These are phyloP conservation scores for Maconellicoccus hirsutus DNA, from an alignment of 1,140 invertebrate species.

Conservation along the genomic window DNA sequence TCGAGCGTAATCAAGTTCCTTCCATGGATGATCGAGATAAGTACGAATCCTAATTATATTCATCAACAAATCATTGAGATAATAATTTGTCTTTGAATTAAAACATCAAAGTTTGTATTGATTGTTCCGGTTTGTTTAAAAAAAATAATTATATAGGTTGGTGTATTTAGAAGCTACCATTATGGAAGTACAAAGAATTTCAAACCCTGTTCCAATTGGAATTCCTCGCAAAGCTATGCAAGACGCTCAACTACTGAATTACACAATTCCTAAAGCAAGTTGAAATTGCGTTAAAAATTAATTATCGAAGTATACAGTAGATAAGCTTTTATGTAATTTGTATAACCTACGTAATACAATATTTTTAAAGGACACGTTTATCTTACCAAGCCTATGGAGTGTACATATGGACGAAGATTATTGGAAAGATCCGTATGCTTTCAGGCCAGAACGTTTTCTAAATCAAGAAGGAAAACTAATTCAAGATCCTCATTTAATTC, in stretches of 20 bases:
- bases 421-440: slow-evolving; percentile 56
- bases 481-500: slow-evolving; percentile 44
- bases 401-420: slow-evolving; percentile 50
- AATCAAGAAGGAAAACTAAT: slow-evolving; percentile 43
- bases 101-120: too few relatives aligned
- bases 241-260: slow-evolving; percentile 43
- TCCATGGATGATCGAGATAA: not conserved
- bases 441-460: slow-evolving; percentile 60
- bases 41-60: not conserved
- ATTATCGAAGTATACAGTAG: too few relatives aligned
- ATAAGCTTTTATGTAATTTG: too few relatives aligned
- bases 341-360: too few relatives aligned
- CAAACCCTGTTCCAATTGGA: slow-evolving; percentile 45
- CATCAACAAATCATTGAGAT: too few relatives aligned
- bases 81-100: too few relatives aligned
- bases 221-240: slow-evolving; percentile 47
- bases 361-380: slow-evolving; percentile 44
- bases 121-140: too few relatives aligned
- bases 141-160: too few relatives aligned
- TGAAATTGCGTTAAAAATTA: not conserved
- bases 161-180: slow-evolving; percentile 49
- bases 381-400: slow-evolving; percentile 54
- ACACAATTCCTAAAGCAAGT: slow-evolving; percentile 50
- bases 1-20: slow-evolving; percentile 38
- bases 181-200: slow-evolving; percentile 45